Percentiles rank a stretch among this genome's conserved stretches.
phyloP scores from a whole-genome alignment of 2,888 invertebrate genomes.

The Plebejus anna region DNA sequence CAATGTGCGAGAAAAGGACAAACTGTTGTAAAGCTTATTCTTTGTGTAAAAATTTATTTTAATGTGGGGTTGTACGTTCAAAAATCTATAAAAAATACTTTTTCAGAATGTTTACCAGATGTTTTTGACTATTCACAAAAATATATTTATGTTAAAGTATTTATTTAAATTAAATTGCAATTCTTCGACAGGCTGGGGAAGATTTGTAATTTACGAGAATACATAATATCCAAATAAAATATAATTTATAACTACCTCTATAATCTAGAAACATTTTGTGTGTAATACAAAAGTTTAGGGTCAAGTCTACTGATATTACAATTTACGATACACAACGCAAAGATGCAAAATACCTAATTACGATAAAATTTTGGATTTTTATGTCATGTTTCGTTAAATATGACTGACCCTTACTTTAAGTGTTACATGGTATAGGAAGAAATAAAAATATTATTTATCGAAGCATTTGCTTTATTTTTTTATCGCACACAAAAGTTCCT shows the following conservation, averaged over 20 bases:
- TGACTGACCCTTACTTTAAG: neutral
- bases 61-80: neutral
- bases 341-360: too few species aligned
- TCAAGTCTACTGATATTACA: neutral
- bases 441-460: slow-evolving; percentile 25
- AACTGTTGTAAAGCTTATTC: neutral
- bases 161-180: neutral
- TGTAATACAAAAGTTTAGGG: neutral
- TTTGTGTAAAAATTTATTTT: too few species aligned
- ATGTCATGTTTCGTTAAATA: neutral
- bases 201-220: slow-evolving; percentile 13
- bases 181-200: slow-evolving; percentile 5
- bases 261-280: neutral
- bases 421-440: neutral
- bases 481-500: slow-evolving; percentile 27
- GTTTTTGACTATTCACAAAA: neutral
- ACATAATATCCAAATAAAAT: neutral
- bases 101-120: neutral
- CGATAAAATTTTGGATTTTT: too few species aligned
- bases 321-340: neutral
- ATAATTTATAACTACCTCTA: neutral
- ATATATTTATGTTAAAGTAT: neutral
- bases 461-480: slow-evolving; percentile 32
- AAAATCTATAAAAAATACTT: neutral
- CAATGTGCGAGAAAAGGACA: neutral